These are phyloP conservation scores for Copidosoma aretas DNA, from an alignment of 2,888 invertebrate species.

Conservation along the genomic window DNA sequence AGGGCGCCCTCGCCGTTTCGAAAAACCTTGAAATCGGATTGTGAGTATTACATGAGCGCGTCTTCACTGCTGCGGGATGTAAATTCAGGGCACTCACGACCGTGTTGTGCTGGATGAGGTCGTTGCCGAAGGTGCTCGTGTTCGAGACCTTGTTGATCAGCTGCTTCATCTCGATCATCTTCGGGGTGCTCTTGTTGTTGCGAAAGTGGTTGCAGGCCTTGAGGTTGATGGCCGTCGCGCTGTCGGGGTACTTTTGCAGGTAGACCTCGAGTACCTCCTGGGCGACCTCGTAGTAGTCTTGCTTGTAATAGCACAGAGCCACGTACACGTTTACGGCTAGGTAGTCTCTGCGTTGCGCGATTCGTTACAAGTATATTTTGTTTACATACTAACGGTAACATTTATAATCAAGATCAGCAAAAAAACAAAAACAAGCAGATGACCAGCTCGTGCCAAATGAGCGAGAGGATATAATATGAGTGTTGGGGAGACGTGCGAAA, in stretches of 20 bases:
- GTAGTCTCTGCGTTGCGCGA: slow-evolving; percentile 71
- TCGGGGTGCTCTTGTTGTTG: slow-evolving; percentile 92
- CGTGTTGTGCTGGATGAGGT: slow-evolving; percentile 92
- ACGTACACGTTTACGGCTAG: slow-evolving; percentile 96
- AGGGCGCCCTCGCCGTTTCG: slow-evolving; percentile 92
- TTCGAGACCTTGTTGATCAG: slow-evolving; percentile 75
- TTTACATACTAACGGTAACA: too few relatives aligned
- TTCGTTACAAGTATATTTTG: not conserved
- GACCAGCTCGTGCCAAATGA: not conserved
- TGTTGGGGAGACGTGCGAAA: not conserved
- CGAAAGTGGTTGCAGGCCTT: slow-evolving; percentile 85
- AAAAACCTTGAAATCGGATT: slow-evolving; percentile 75
- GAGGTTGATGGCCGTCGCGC: slow-evolving; percentile 93
- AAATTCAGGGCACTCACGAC: slow-evolving; percentile 67
- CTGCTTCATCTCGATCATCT: slow-evolving; percentile 88
- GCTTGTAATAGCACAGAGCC: slow-evolving; percentile 96
- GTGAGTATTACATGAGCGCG: not conserved
- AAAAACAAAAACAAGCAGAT: not conserved
- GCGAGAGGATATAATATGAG: too few relatives aligned
- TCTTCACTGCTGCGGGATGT: too few relatives aligned
- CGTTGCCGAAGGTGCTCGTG: slow-evolving; percentile 79
- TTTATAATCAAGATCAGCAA: too few relatives aligned
- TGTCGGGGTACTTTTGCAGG: slow-evolving; percentile 88
- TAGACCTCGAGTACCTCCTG: slow-evolving; percentile 96
- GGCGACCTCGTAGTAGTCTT: slow-evolving; percentile 98